phyloP scores from a whole-genome alignment of 1,140 invertebrate genomes.

The Hirudo medicinalis region DNA sequence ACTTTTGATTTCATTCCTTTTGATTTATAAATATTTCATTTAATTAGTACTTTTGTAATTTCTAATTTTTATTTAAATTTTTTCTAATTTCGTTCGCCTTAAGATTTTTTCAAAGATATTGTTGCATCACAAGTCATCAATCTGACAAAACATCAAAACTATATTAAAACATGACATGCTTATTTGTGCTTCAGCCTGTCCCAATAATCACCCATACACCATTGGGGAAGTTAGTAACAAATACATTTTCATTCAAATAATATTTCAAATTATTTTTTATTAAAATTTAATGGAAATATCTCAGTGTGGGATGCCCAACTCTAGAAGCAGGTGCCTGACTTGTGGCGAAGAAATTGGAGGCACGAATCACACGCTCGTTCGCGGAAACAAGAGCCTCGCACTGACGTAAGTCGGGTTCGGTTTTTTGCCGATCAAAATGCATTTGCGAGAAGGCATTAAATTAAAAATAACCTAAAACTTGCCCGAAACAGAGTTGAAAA shows the following conservation, averaged over 20 bases:
- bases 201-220: slow-evolving; percentile 34
- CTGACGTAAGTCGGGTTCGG: not conserved
- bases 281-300: slow-evolving; percentile 11
- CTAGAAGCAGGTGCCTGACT: slow-evolving; percentile 26
- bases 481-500: slow-evolving; percentile 18
- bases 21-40: no score
- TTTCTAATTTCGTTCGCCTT: no score
- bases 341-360: slow-evolving; percentile 32
- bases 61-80: no score
- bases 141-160: not conserved
- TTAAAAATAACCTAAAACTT: not conserved
- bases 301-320: slow-evolving; percentile 30
- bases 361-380: slow-evolving; percentile 21
- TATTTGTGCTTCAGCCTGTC: slow-evolving; percentile 29
- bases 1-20: not conserved
- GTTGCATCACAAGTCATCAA: not conserved
- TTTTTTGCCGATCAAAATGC: not conserved
- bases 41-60: not conserved
- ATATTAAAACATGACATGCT: not conserved
- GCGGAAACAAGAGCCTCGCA: slow-evolving; percentile 22
- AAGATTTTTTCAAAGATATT: not conserved
- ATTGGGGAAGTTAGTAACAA: slow-evolving; percentile 34
- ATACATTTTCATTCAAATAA: slow-evolving; percentile 11
- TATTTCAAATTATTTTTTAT: not conserved
- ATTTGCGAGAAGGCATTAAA: not conserved